phyloP scores from a whole-genome alignment of 2,797 vertebrate genomes.

The Clarias pachynema region DNA sequence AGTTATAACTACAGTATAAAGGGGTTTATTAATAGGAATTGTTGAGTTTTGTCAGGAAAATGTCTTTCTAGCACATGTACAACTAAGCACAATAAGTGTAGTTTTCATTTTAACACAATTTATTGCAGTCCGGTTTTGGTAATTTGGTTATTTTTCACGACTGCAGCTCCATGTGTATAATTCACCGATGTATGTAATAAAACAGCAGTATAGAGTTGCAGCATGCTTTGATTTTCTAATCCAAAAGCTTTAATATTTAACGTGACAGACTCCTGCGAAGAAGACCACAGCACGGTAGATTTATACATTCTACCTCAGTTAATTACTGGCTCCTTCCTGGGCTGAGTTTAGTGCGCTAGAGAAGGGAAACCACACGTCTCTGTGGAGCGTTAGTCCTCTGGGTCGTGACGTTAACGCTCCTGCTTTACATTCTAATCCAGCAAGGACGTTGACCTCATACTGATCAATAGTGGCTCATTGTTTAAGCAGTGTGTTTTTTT shows the following conservation, averaged over 20 bases:
- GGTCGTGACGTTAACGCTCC: not conserved
- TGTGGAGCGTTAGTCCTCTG: constrained; percentile 1
- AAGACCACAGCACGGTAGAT: not conserved
- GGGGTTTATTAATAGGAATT: not conserved
- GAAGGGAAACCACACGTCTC: constrained; percentile 14
- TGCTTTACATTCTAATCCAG: constrained; percentile 20
- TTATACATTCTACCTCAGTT: not conserved
- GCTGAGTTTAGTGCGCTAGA: not conserved
- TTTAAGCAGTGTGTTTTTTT: constrained; percentile 29
- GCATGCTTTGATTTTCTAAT: not conserved
- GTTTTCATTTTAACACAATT: not conserved
- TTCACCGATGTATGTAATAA: no score
- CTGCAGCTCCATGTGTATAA: not conserved
- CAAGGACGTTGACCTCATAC: constrained; percentile 7
- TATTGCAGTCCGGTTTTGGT: not conserved
- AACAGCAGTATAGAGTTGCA: not conserved
- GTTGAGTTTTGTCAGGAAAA: not conserved
- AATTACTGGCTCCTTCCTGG: not conserved
- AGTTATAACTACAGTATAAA: not conserved
- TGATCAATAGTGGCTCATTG: constrained; percentile 32
- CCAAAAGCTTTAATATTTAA: not conserved
- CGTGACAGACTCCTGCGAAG: not conserved
- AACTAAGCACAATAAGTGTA: not conserved
- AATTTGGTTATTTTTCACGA: not conserved
- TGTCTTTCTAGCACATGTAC: not conserved